Evolutionary conservation across 2,888 invertebrate species (phyloP).

Genomic region (Nymphalis polychloros): DNA sequence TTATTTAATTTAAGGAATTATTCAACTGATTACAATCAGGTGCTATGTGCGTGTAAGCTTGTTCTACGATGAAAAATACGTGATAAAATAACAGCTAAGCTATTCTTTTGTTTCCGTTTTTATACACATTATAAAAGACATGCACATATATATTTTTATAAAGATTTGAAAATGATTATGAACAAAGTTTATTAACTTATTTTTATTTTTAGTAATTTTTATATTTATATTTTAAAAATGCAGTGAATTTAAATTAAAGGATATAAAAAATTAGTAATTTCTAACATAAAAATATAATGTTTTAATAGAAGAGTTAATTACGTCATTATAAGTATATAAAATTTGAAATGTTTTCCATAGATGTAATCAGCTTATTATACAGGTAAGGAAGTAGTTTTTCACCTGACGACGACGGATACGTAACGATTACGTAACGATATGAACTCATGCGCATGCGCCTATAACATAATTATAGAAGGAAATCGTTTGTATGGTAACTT

Average conservation of each 20-base stretch:
- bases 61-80: no score
- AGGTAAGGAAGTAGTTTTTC: conserved; percentile 32
- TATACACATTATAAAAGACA: not conserved
- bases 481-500: conserved; percentile 18
- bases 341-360: not conserved
- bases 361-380: conserved; percentile 14
- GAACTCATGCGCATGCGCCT: conserved; percentile 40
- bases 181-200: no score
- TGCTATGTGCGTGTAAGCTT: not conserved
- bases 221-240: no score
- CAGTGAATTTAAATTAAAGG: no score
- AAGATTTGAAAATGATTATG: no score
- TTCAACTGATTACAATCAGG: not conserved
- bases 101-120: not conserved
- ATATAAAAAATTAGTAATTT: no score
- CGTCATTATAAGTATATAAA: no score
- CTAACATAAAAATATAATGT: no score
- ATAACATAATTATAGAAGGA: conserved; percentile 39
- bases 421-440: conserved; percentile 43
- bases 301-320: no score
- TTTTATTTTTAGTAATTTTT: no score
- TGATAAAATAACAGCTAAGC: not conserved
- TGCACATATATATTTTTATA: no score
- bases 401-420: conserved; percentile 33
- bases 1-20: not conserved